Conservation (phyloP, 2,113 vertebrate species). For the Vidua macroura region DNA sequence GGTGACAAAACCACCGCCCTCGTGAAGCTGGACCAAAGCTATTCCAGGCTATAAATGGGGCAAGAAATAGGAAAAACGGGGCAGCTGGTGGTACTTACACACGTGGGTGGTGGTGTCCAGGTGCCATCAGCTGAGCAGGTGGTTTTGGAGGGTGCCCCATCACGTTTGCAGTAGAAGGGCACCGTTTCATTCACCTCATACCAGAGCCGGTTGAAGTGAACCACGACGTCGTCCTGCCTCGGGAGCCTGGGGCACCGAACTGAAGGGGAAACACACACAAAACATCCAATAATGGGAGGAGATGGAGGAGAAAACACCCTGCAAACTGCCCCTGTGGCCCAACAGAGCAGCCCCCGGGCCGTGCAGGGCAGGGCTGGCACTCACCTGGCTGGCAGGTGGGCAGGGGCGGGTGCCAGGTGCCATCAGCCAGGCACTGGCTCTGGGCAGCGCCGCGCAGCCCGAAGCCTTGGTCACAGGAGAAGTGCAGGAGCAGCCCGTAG, state of each 20-base stretch:
- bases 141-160: accelerated
- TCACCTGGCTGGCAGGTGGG: constrained; percentile 60
- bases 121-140: constrained; percentile 13
- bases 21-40: accelerated
- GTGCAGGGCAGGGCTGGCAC: neutral
- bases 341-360: neutral
- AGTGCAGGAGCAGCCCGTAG: neutral
- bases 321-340: accelerated
- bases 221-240: accelerated
- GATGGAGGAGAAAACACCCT: neutral
- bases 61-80: neutral
- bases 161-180: neutral
- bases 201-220: neutral
- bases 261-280: neutral
- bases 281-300: neutral
- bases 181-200: neutral
- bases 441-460: neutral
- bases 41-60: neutral
- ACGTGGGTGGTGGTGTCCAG: neutral
- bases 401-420: constrained; percentile 38
- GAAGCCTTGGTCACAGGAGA: constrained; percentile 30
- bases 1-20: neutral
- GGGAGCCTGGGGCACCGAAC: accelerated
- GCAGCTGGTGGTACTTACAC: neutral
- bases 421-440: constrained; percentile 35